Base-by-base conservation (phyloP, 2,888 invertebrate species). In the Pogonocherus hispidulus region DNA sequence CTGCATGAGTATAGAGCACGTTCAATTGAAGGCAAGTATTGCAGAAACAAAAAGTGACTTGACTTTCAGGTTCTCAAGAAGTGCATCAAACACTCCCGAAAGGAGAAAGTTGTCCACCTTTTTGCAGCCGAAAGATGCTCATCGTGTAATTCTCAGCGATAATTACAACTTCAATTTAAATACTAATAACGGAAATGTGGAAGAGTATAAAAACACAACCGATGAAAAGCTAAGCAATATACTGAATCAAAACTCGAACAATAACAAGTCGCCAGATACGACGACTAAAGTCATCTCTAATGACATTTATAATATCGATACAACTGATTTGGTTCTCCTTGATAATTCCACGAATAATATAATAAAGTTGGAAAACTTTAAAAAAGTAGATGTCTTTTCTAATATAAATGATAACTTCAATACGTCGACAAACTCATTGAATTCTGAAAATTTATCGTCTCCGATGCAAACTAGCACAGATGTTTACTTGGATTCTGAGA, bases 401-500 rank as follows among this genome's bases (percentile, higher is more conserved):
- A 78, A 72, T 6, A 75, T 79, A 49, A 79, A 83, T 60, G 80
- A 82, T 49, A 84, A 85, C 70, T 82, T 85, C 55, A 86, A 85
- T 70, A 85, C 84, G 67, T 86, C 85, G 9, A 84, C 83, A 18
- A 86, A 86, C 76, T 86, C 87, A 5, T 75, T 86, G 54, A 85
- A 84, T 73, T 86, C 86, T 0, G 86, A 86, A 65, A 86, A 86
- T 75, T 78, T 86, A 54, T 86, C 86, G 16, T 87, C 87, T 16
- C 86, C 87, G 3, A 87, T 87, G 86, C 87, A 86, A 76, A 86
- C 86, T 2, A 87, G 86, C 75, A 86, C 86, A 2, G 87, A 87
- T 72, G 82, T 86, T 67, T 85, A 86, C 71, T 72, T 85, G 54
- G 86, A 86, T 73, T 86, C 86, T 0, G 86, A 86, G 76, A 78